Percentiles rank a stretch among this genome's conserved stretches.
Evolutionary conservation across 2,888 invertebrate genomes (phyloP).

Genomic region (Drosophila colorata): DNA sequence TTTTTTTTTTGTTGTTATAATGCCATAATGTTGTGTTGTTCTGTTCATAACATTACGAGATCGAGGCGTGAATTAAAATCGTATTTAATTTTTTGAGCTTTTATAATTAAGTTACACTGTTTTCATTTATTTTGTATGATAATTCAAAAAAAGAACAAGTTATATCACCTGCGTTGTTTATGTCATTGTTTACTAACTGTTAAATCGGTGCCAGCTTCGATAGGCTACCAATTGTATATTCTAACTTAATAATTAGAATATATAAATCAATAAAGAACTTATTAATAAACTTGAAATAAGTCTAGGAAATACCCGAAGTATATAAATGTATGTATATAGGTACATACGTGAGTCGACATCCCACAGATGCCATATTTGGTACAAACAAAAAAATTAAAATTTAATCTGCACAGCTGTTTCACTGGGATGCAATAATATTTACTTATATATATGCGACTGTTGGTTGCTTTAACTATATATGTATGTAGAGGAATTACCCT

Average conservation of each 20-base stretch:
- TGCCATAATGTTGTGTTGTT: neutral
- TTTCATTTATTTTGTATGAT: no score
- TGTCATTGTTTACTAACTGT: conserved; percentile 10
- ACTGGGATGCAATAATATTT: neutral
- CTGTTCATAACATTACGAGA: conserved; percentile 13
- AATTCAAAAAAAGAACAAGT: no score
- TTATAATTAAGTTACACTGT: neutral
- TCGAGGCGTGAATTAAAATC: conserved; percentile 14
- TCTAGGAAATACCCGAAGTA: neutral
- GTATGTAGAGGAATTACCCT: neutral
- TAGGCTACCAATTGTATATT: neutral
- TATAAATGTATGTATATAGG: neutral
- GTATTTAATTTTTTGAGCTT: conserved; percentile 1
- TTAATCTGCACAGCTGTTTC: conserved; percentile 30
- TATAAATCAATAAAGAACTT: neutral
- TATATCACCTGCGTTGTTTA: neutral
- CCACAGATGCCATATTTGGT: neutral
- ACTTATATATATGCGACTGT: neutral
- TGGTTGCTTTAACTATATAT: neutral
- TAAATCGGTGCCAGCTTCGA: neutral
- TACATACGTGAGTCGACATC: no score
- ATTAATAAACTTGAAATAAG: neutral
- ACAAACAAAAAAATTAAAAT: neutral
- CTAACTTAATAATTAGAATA: neutral
- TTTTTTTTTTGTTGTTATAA: no score